Conservation (phyloP, 1,140 invertebrate genomes). For the Drosophila willistoni region DNA sequence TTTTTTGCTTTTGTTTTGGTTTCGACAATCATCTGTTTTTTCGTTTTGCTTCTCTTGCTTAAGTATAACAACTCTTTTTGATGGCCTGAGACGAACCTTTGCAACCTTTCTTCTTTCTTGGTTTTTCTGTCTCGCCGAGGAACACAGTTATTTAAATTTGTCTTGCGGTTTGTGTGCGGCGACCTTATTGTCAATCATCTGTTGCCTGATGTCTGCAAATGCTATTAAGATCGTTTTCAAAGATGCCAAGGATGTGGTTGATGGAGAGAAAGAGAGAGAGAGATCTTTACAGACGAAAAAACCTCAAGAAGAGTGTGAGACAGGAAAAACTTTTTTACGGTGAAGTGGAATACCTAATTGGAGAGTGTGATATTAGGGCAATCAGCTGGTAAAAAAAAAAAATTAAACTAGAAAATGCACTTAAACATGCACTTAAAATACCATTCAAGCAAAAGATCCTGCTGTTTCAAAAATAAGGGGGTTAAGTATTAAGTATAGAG, state of each 20-base stretch:
- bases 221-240: slow-evolving; percentile 43
- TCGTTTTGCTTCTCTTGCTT: slow-evolving; percentile 20
- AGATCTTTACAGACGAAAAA: neutral
- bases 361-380: slow-evolving; percentile 34
- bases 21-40: slow-evolving; percentile 73
- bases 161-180: slow-evolving; percentile 57
- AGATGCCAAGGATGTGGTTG: slow-evolving; percentile 43
- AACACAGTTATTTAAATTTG: slow-evolving; percentile 78
- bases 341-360: slow-evolving; percentile 30
- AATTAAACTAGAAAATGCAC: slow-evolving; percentile 3
- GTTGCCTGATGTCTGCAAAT: slow-evolving; percentile 52
- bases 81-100: slow-evolving; percentile 3
- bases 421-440: slow-evolving; percentile 1
- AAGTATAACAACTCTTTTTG: slow-evolving; percentile 37
- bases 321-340: neutral
- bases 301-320: neutral
- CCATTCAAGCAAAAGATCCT: slow-evolving; percentile 5
- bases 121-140: slow-evolving; percentile 32
- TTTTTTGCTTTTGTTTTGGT: slow-evolving; percentile 68
- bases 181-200: slow-evolving; percentile 72
- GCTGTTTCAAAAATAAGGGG: neutral
- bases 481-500: neutral
- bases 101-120: slow-evolving; percentile 17
- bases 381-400: slow-evolving; percentile 35
- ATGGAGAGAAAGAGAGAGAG: neutral